A percentile compares a stretch with the other conserved stretches of the same genome.
Conservation (phyloP, 2,797 vertebrate genomes). For the Scolopax rusticola region DNA sequence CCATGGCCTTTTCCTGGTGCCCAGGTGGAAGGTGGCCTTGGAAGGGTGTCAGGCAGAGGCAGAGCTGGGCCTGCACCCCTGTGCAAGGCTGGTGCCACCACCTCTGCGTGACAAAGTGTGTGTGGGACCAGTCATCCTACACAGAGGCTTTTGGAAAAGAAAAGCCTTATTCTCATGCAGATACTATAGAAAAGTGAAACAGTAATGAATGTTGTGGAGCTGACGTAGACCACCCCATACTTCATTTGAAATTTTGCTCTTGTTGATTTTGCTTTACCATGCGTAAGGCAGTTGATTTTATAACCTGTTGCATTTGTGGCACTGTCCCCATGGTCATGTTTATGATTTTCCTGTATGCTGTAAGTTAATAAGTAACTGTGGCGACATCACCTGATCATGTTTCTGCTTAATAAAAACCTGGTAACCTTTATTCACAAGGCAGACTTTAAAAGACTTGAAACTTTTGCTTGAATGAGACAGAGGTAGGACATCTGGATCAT, state of each 20-base stretch:
- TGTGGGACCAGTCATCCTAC: neutral
- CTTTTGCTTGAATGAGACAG: neutral
- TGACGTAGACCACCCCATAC: accelerated
- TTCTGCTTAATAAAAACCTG: neutral
- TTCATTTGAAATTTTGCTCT: neutral
- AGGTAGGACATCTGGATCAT: neutral
- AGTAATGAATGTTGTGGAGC: neutral
- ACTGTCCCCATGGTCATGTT: neutral
- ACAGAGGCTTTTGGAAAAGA: neutral
- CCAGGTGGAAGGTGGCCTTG: neutral
- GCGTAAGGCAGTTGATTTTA: neutral
- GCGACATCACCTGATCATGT: neutral
- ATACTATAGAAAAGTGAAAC: neutral
- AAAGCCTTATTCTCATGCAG: neutral
- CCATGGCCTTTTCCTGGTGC: neutral
- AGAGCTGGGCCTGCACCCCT: no score
- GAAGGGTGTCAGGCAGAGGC: neutral
- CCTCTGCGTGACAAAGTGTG: neutral
- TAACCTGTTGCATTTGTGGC: neutral
- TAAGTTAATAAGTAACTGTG: conserved; percentile 48
- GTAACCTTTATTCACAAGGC: neutral
- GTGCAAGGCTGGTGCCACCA: neutral
- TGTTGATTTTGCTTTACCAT: neutral
- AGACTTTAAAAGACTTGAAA: neutral
- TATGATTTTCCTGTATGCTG: neutral